phyloP scores from a whole-genome alignment of 30 jellyfish, hydroid and myxozoan genomes.

The Hydra vulgaris region DNA sequence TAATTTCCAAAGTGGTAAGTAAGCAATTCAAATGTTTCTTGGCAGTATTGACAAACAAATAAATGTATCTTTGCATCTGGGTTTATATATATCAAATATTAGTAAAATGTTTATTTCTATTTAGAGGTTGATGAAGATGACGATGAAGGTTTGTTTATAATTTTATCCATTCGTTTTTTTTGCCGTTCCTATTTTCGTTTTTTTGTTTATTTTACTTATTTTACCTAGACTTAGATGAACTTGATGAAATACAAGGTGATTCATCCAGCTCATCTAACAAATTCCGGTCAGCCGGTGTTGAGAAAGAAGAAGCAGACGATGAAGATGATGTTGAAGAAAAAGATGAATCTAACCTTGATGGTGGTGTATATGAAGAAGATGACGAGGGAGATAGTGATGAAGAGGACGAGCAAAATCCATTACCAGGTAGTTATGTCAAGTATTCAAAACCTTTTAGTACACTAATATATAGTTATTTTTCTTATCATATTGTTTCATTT shows the following conservation, averaged over 20 bases:
- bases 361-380: constrained; percentile 29
- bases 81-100: neutral
- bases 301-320: constrained; percentile 18
- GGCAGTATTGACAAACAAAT: no score
- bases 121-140: constrained; percentile 59
- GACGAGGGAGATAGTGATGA: constrained; percentile 56
- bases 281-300: neutral
- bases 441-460: neutral
- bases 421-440: constrained; percentile 1
- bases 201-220: neutral
- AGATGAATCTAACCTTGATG: constrained; percentile 31
- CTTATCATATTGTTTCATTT: neutral
- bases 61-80: no score
- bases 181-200: neutral
- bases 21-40: no score
- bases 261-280: no score
- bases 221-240: neutral
- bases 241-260: neutral
- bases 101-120: no score
- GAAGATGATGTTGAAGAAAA: constrained; percentile 37
- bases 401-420: constrained; percentile 13
- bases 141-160: neutral
- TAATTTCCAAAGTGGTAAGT: no score
- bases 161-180: neutral
- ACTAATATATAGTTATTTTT: no score